Conservation (phyloP, 2,113 vertebrate species). For the Phyllopteryx taeniolatus region DNA sequence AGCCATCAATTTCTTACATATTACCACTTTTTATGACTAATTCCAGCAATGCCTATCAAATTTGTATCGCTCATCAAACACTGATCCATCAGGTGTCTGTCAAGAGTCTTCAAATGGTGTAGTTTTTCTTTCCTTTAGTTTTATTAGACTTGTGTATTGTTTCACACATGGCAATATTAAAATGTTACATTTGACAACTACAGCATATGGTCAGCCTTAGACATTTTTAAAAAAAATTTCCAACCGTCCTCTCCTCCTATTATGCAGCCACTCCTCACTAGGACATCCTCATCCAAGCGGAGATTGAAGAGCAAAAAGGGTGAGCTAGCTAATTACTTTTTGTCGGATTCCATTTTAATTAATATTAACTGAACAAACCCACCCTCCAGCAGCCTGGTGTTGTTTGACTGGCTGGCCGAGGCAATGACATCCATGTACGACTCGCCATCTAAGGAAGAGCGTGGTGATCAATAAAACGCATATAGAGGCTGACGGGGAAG, state of each 20-base stretch:
- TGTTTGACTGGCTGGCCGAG: conserved; percentile 28
- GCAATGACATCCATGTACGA: conserved; percentile 30
- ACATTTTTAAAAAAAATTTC: too few species aligned
- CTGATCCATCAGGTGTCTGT: too few species aligned
- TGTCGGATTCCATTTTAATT: conserved; percentile 1
- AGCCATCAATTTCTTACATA: too few species aligned
- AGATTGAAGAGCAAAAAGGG: background rate
- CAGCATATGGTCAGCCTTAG: too few species aligned
- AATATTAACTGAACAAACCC: background rate
- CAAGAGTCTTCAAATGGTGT: too few species aligned
- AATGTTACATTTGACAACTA: too few species aligned
- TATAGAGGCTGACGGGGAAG: conserved; percentile 36
- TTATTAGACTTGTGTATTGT: too few species aligned
- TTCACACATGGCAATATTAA: too few species aligned
- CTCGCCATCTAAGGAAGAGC: conserved; percentile 41
- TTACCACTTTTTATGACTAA: background rate
- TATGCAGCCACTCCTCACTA: background rate
- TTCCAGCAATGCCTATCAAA: too few species aligned
- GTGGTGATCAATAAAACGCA: conserved; percentile 51
- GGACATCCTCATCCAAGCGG: background rate
- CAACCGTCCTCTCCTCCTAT: background rate
- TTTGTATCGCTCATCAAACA: too few species aligned
- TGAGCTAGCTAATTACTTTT: background rate
- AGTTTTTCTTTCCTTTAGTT: too few species aligned
- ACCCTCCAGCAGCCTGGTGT: background rate